Evolutionary conservation across 1,140 invertebrate species (phyloP).

Genomic region (Lordiphosa stackelbergi): DNA sequence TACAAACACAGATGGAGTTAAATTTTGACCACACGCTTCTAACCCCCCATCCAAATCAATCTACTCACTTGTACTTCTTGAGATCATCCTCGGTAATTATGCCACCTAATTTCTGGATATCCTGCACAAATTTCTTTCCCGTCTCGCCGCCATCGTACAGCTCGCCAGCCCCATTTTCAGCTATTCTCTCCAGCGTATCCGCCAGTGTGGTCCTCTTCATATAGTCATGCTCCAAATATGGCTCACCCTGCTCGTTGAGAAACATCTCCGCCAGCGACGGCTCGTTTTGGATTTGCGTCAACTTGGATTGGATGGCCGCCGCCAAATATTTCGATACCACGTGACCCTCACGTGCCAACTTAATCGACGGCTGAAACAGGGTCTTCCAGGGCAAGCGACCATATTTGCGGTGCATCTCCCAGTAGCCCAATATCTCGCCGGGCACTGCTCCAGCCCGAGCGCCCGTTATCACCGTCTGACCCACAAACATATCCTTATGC

Average conservation of each 20-base stretch:
- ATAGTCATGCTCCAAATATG: slow-evolving; percentile 83
- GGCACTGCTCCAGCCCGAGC: slow-evolving; percentile 91
- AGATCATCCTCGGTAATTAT: slow-evolving; percentile 89
- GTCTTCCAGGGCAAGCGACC: slow-evolving; percentile 89
- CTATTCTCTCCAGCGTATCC: slow-evolving; percentile 85
- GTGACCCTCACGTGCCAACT: slow-evolving; percentile 85
- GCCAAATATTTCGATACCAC: slow-evolving; percentile 86
- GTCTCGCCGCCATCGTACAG: slow-evolving; percentile 85
- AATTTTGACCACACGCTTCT: no score
- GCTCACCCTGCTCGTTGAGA: slow-evolving; percentile 81
- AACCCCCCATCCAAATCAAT: no score
- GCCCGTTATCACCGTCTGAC: slow-evolving; percentile 62
- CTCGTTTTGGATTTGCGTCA: slow-evolving; percentile 80
- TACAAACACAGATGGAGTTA: slow-evolving; percentile 1
- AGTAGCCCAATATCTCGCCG: slow-evolving; percentile 93
- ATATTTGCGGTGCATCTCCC: slow-evolving; percentile 87
- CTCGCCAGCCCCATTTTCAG: slow-evolving; percentile 81
- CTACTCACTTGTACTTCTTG: slow-evolving; percentile 78
- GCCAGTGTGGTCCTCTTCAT: slow-evolving; percentile 85
- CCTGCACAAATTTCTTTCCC: slow-evolving; percentile 82
- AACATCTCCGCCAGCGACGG: slow-evolving; percentile 82
- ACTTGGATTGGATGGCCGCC: slow-evolving; percentile 79
- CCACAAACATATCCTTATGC: slow-evolving; percentile 83
- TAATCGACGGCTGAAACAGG: slow-evolving; percentile 87
- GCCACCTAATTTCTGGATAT: slow-evolving; percentile 84